Base-by-base conservation (phyloP, 2,797 vertebrate species). In the Enteromius trimaculatus region DNA sequence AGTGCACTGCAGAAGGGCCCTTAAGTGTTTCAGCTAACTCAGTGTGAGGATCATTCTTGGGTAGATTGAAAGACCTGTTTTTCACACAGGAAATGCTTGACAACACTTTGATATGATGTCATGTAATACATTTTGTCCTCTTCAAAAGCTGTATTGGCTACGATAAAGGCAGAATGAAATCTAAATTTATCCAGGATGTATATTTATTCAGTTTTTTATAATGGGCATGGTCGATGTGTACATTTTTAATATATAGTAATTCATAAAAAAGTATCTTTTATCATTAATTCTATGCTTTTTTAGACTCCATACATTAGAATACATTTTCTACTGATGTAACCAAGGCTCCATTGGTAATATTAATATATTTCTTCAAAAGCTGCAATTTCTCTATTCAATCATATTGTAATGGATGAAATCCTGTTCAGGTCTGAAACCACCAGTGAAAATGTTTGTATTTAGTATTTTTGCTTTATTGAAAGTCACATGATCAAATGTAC, bases 21-120 rank as follows among this genome's bases (percentile, higher is more conserved):
- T 81, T 68, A 69, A 68, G 58, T 74, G 81, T 77, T 68, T 77
- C 58, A 65, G 80, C 42, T 77, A 62, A 58, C 34, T 82, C 64
- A 77, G 19, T 16, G 71, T 44, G 62, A 82, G 68, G 51, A 71
- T 74, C 69, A 34, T 74, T 49, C 39, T 51, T 14, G 4, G 8
- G 29, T 62, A 58, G 51, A 21, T 21, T 49, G 53, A 37, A 34
- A 21, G 19, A 79, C 44, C 70, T 74, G 31, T 53, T 66, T 66
- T 66, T n/a, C n/a, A 77, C 7, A 42, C 23, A 31, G 34, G 26
- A 79, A 79, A 51, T 13, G 64, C 42, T 51, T 21, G 23, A 51
- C 29, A 72, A 7, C 9, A 51, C 26, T 10, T 7, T 42, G n/a
- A 71, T 49, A 29, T 49, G 42, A 71, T 71, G 7, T 5, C 17